Evolutionary conservation across 2,888 invertebrate genomes (phyloP).

Genomic region (Colletes collaris): DNA sequence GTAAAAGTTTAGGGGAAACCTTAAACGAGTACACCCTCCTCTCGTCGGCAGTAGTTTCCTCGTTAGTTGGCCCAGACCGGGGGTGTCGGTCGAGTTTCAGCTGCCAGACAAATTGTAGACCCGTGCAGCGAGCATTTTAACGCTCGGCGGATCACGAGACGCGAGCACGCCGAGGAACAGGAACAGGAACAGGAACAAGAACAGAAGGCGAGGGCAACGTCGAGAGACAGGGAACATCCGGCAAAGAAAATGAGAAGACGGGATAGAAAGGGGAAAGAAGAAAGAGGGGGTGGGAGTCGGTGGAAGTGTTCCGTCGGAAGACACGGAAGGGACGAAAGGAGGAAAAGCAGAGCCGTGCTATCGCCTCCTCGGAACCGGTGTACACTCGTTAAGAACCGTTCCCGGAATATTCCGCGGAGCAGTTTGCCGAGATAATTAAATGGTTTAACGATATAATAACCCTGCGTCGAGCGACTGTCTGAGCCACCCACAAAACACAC

Average conservation of each 20-base stretch:
- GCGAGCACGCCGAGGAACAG: not conserved
- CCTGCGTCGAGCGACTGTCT: constrained; percentile 76
- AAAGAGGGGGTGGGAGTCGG: not conserved
- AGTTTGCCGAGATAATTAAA: constrained; percentile 83
- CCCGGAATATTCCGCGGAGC: constrained; percentile 79
- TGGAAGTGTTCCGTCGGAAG: not conserved
- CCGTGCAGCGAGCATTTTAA: constrained; percentile 70
- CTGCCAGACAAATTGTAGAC: constrained; percentile 76
- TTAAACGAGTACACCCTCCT: constrained; percentile 51
- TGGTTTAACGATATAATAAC: constrained; percentile 83
- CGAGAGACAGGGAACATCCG: too few species aligned
- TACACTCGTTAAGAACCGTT: constrained; percentile 74
- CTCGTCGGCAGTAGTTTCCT: constrained; percentile 58
- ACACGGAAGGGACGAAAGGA: constrained; percentile 69
- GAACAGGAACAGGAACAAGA: not conserved
- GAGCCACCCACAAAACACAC: constrained; percentile 65
- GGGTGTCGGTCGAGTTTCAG: constrained; percentile 57
- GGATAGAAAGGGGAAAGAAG: constrained; percentile 20
- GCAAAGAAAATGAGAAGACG: constrained; percentile 78
- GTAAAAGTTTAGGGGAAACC: constrained; percentile 58
- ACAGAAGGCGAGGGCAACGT: not conserved
- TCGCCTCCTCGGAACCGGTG: constrained; percentile 55
- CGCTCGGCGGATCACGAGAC: constrained; percentile 64
- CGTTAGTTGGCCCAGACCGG: constrained; percentile 58
- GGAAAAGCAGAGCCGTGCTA: constrained; percentile 69